Percentiles rank a stretch among this genome's conserved stretches.
These are phyloP conservation scores for Diorhabda elongata DNA, from an alignment of 1,140 invertebrate species.

Conservation along the genomic window DNA sequence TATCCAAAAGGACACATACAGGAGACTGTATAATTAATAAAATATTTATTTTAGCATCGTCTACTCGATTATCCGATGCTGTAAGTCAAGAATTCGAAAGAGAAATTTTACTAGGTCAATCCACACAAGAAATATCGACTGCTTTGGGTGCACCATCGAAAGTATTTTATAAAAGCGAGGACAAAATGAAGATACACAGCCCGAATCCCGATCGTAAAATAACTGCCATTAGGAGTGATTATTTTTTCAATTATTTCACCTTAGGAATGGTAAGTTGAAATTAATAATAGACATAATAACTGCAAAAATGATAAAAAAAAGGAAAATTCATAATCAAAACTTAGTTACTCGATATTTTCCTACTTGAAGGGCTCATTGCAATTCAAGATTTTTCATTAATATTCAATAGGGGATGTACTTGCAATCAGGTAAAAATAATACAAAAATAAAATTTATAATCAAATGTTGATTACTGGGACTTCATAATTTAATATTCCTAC, in stretches of 20 bases:
- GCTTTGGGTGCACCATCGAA: conserved; percentile 66
- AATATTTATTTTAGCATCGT: conserved; percentile 30
- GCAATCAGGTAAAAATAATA: too few relatives aligned
- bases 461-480: too few relatives aligned
- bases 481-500: too few relatives aligned
- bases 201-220: conserved; percentile 78
- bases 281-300: too few relatives aligned
- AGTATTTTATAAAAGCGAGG: conserved; percentile 94
- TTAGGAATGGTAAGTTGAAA: conserved; percentile 74
- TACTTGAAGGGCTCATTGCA: too few relatives aligned
- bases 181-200: conserved; percentile 97
- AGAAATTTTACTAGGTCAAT: conserved; percentile 75
- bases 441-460: too few relatives aligned
- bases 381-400: too few relatives aligned
- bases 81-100: conserved; percentile 50
- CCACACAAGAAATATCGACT: conserved; percentile 79
- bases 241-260: conserved; percentile 97
- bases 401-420: too few relatives aligned
- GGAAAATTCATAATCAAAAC: too few relatives aligned
- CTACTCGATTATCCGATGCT: conserved; percentile 38
- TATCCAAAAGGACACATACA: background rate
- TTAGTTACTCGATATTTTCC: too few relatives aligned
- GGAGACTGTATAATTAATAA: background rate
- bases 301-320: too few relatives aligned
- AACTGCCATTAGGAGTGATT: conserved; percentile 76